Base-by-base conservation (phyloP, 2,113 vertebrate genomes). In the Nothoprocta perdicaria region DNA sequence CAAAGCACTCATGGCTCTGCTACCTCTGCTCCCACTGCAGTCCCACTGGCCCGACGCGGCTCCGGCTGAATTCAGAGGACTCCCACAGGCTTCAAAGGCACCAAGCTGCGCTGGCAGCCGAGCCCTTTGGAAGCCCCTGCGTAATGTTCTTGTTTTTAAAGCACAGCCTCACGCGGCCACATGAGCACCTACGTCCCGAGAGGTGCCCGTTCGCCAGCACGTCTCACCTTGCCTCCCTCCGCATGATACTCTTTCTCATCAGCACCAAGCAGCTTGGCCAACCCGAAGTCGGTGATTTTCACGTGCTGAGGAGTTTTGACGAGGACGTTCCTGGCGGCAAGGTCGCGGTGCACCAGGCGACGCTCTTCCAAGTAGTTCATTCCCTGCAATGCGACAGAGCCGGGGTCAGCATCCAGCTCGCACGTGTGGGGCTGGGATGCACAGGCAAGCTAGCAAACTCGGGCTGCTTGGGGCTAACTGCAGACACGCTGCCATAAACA, bases 321-420 rank as follows among this genome's bases (percentile, higher is more conserved):
- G 16, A 99, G 98, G 43, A 99, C 99, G 0, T 99, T 99, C 84
- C 99, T 97, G 43, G 99, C 99, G 2, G 99, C 99, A 92, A 99
- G 97, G 95, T 99, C 99, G 13, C 99, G 97, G 88, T 99, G 99
- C n/a, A 99, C 99, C 95, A 99, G 95, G 78, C 98, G 98, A 18
- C 98, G 98, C 50, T 99, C 99, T 88, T 99, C 99, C 92, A 99
- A 96, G 63, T 99, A 99, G 95, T 97, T 98, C 99, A 99, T 99
- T 8, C 99, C 99, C 99, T 99, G 90, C 87, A 95, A 91, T 11
- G 23, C 0, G 3, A 84, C 10, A 72, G 31, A 21, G 9, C 4
- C 3, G 6, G 62, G 23, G 62, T 69, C 27, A 21, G 63, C 18
- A 66, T 24, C 40, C 38, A 9, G 5, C 50, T 24, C 17, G 26